A percentile compares a stretch with the other conserved stretches of the same genome.
Conservation (phyloP, 2,113 vertebrate genomes). For the Tricholaema leucomelas region DNA sequence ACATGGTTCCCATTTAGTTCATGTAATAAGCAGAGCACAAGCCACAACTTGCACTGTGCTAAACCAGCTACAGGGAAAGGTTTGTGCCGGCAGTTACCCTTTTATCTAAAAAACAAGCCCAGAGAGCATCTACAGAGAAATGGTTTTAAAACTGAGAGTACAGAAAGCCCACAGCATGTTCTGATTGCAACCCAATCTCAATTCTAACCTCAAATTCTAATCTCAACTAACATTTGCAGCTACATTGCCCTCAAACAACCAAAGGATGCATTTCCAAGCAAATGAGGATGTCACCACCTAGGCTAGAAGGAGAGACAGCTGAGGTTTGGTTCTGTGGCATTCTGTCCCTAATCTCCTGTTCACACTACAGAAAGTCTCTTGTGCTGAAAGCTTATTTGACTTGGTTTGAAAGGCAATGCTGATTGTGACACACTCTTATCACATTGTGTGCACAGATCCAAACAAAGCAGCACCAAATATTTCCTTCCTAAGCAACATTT, state of each 20-base stretch:
- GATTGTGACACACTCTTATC: background rate
- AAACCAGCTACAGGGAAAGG: background rate
- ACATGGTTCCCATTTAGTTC: background rate
- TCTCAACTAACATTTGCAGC: background rate
- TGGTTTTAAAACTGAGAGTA: background rate
- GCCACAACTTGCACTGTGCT: background rate
- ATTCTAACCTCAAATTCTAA: background rate
- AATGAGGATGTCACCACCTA: background rate
- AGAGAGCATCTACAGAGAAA: background rate
- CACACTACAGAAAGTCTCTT: background rate
- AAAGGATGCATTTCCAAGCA: background rate
- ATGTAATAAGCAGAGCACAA: background rate
- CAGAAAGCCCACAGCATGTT: background rate
- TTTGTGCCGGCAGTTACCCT: background rate
- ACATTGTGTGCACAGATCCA: background rate
- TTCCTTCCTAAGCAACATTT: constrained; percentile 5
- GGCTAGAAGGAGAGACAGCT: background rate
- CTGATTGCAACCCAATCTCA: no score
- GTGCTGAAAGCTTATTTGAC: background rate
- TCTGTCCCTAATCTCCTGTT: background rate
- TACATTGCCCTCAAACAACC: background rate
- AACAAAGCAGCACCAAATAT: background rate
- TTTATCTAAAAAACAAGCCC: background rate
- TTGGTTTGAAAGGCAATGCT: background rate
- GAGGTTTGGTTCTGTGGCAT: background rate